These are phyloP conservation scores for Trachelus iudaicus DNA, from an alignment of 2,888 invertebrate genomes.

Conservation along the genomic window DNA sequence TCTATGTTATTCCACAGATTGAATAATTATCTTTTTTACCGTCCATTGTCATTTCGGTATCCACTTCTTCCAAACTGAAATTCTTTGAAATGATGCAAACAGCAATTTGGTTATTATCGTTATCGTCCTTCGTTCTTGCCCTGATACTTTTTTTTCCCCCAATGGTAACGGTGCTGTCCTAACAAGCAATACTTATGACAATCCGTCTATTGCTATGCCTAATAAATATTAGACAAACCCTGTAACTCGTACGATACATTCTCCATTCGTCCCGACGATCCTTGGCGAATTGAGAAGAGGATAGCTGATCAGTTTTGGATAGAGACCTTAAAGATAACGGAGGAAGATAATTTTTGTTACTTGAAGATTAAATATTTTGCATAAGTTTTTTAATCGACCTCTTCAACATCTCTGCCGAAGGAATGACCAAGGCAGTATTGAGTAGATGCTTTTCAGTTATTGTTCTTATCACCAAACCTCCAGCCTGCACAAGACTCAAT, in stretches of 20 bases:
- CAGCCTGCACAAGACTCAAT: slow-evolving; percentile 70
- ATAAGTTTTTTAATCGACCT: slow-evolving; percentile 30
- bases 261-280: slow-evolving; percentile 61
- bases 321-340: no score
- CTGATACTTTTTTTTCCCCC: not conserved
- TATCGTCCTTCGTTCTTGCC: slow-evolving; percentile 22
- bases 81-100: slow-evolving; percentile 68
- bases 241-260: slow-evolving; percentile 66
- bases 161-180: slow-evolving; percentile 33
- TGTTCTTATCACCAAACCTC: slow-evolving; percentile 66
- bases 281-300: no score
- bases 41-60: slow-evolving; percentile 70
- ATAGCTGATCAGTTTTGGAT: no score
- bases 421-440: slow-evolving; percentile 50
- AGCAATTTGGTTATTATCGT: slow-evolving; percentile 48
- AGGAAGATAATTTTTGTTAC: no score
- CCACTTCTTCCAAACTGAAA: slow-evolving; percentile 68
- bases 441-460: slow-evolving; percentile 54
- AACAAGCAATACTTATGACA: not conserved
- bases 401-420: slow-evolving; percentile 44
- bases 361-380: no score
- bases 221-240: slow-evolving; percentile 41
- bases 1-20: not conserved
- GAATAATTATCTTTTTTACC: slow-evolving; percentile 58
- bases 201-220: no score